A percentile compares a stretch with the other conserved stretches of the same genome.
Evolutionary conservation across 2,113 vertebrate species (phyloP).

Genomic region (pig (Sus scrofa)): T2T-Sscrofa CM000823.6:40827501-40828000

Average conservation of each 20-base stretch:
- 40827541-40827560: background rate
- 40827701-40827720: background rate
- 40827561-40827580: background rate
- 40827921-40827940: background rate
- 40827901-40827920: background rate
- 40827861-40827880: background rate
- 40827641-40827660: background rate
- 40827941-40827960: background rate
- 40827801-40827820: background rate
- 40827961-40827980: background rate
- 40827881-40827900: background rate
- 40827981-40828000: background rate
- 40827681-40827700: background rate
- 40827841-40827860: background rate
- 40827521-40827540: background rate
- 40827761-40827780: background rate
- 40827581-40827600: background rate
- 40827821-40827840: background rate
- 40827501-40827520: background rate
- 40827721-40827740: background rate
- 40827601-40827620: conserved; percentile 7
- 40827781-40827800: background rate
- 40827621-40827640: background rate
- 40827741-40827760: background rate
- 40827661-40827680: background rate